Conservation (phyloP, 2,888 invertebrate genomes). For the Lasioglossum zephyrum region DNA sequence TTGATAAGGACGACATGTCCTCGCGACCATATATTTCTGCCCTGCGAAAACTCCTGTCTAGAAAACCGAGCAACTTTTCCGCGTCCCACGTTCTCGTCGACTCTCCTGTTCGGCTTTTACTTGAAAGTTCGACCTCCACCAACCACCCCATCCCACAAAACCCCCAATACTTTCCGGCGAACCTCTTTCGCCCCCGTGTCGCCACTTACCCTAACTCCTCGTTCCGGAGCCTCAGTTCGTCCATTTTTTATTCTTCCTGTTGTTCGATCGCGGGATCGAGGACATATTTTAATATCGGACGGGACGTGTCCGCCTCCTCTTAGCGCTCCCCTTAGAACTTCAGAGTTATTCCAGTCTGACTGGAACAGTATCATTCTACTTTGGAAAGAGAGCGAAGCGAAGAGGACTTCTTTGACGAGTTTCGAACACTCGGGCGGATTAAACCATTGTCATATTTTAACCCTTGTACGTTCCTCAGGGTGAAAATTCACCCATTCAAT, state of each 20-base stretch:
- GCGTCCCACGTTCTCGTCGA: background rate
- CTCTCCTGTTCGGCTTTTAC: conserved; percentile 3
- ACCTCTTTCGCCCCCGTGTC: background rate
- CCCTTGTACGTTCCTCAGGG: no score
- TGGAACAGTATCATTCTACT: background rate
- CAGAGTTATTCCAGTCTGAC: background rate
- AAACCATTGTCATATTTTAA: background rate
- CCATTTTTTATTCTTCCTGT: background rate
- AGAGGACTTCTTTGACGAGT: background rate
- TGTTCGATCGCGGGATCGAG: conserved; percentile 20
- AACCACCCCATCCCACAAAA: background rate
- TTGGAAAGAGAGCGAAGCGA: background rate
- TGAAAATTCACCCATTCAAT: no score
- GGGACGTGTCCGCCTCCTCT: conserved; percentile 33
- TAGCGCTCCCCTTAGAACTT: conserved; percentile 14
- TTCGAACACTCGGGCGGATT: background rate
- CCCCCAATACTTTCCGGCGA: background rate
- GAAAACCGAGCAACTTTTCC: background rate
- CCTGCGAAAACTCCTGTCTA: conserved; percentile 18
- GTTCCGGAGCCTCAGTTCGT: background rate
- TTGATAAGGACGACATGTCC: conserved; percentile 61
- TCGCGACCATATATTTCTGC: conserved; percentile 50
- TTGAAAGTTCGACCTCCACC: background rate
- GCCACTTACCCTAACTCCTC: conserved; percentile 13
- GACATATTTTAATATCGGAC: conserved; percentile 47